Percentiles rank a stretch among this genome's conserved stretches.
Conservation (phyloP, 2,888 invertebrate genomes). For the Dryobota labecula region DNA sequence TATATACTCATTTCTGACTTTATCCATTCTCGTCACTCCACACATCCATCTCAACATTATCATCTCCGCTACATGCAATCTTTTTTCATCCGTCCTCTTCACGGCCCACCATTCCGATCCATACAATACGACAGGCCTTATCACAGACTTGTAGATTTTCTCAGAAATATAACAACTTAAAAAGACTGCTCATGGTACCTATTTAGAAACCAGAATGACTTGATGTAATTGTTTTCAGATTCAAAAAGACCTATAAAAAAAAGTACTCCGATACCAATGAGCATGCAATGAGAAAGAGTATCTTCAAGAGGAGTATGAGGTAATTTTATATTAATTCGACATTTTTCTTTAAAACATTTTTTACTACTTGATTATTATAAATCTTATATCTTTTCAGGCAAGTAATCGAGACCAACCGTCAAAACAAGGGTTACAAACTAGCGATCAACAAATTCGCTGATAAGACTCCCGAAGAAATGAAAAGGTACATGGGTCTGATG, state of each 20-base stretch:
- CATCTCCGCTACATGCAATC: too few species aligned
- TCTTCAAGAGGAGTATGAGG: conserved; percentile 60
- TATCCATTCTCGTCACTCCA: too few species aligned
- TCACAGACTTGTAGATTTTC: too few species aligned
- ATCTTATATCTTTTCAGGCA: conserved; percentile 62
- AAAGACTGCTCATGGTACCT: background rate
- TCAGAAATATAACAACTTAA: background rate
- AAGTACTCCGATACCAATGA: conserved; percentile 52
- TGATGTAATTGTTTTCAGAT: conserved; percentile 45
- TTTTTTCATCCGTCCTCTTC: too few species aligned
- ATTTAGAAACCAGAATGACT: background rate
- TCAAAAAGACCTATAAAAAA: conserved; percentile 38
- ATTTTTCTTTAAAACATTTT: too few species aligned
- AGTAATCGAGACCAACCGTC: conserved; percentile 71
- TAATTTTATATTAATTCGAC: conserved; percentile 20
- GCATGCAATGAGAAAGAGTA: conserved; percentile 48
- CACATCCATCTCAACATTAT: too few species aligned
- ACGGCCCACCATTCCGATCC: too few species aligned
- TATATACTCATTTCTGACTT: too few species aligned
- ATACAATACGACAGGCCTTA: too few species aligned
- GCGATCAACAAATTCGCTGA: conserved; percentile 81
- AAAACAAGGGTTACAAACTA: conserved; percentile 77
- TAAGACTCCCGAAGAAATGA: conserved; percentile 77
- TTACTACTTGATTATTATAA: background rate
- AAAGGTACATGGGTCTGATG: conserved; percentile 71